Base-by-base conservation (phyloP, 2,888 invertebrate genomes). In the Lasioglossum vierecki region DNA sequence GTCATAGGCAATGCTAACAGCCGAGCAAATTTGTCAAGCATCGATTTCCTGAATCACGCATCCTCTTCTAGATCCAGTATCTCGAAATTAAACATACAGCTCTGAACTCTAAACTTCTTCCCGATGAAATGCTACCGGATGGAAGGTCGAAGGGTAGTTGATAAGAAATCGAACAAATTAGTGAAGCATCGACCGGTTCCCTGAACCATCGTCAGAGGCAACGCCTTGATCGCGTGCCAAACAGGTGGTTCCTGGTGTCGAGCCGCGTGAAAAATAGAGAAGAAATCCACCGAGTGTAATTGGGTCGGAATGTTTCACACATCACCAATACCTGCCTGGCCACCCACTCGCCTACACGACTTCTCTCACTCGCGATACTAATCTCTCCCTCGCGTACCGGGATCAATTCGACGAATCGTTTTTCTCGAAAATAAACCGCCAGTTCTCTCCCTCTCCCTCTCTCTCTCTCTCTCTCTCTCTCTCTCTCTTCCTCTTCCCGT, bases 231-330 rank as follows among this genome's bases (percentile, higher is more conserved):
- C 80, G 80, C 78, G 86, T 92, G 94, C 94, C 94, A 94, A 94
- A 93, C 94, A 94, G 94, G 95, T 94, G 94, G 94, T 94, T 94
- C 88, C 82, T 82, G 78, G 85, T 86, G 83, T 88, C 83, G 76
- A 85, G 41, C 77, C 73, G 78, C 79, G 89, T 83, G 91, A 91
- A 91, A 91, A 92, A 90, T 89, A 91, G 88, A 86, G 88, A 84
- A 85, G 86, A 84, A 83, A 71, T 86, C 79, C 71, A 63, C 49
- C 76, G 78, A 53, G 71, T 83, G 89, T 91, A 94, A 94, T 84
- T 84, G 84, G 84, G 79, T 84, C 85, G 84, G 85, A 84, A 84
- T 84, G 79, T 79, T 84, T 79, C 84, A 57, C 85, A 79, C 84
- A 79, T 84, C 85, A 78, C 84, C 84, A 84, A 94, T 93, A 92